Base-by-base conservation (phyloP, 2,888 invertebrate species). In the Mactromeris polynyma region DNA sequence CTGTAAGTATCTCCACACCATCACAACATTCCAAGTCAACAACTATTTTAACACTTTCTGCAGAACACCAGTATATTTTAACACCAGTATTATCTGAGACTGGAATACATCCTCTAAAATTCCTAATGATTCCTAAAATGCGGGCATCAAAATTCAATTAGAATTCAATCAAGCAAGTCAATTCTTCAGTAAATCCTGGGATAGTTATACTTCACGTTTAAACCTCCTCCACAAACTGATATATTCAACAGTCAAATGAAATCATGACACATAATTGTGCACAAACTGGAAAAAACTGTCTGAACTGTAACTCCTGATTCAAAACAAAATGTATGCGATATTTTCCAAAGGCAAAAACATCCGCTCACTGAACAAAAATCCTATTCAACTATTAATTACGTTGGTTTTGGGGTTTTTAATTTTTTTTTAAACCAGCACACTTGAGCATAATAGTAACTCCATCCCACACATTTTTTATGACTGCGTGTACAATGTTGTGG, bases 1-100 rank as follows among this genome's bases (percentile, higher is more conserved):
- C 21, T 11, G 11, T 17, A 46, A 64, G 21, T 26, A 64, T 64
- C 58, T n/a, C 26, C 1, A 9, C 58, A 26, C 4, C 26, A 64
- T 64, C 58, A 64, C 26, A 64, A n/a, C 58, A 64, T 64, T n/a
- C 58, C 58, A 2, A n/a, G 2, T 2, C n/a, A n/a, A 26, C 9
- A 64, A 64, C 58, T 64, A 64, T 64, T 64, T n/a, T 64, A 64
- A 64, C 58, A 64, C 58, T 26, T 64, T 64, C 58, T n/a, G 26
- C 9, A 26, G 58, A 64, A 26, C 11, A 64, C 58, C 9, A n/a
- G 26, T 26, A 64, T 64, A n/a, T n/a, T n/a, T n/a, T n/a, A n/a
- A n/a, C n/a, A n/a, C 58, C 9, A n/a, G 26, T 26, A 64, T 64
- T 58, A 26, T n/a, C 58, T 64, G 26, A 26, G 58, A 26, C 58